A percentile compares a stretch with the other conserved stretches of the same genome.
These are phyloP conservation scores for Oreohelix idahoensis DNA, from an alignment of 1,140 invertebrate species.

Conservation along the genomic window DNA sequence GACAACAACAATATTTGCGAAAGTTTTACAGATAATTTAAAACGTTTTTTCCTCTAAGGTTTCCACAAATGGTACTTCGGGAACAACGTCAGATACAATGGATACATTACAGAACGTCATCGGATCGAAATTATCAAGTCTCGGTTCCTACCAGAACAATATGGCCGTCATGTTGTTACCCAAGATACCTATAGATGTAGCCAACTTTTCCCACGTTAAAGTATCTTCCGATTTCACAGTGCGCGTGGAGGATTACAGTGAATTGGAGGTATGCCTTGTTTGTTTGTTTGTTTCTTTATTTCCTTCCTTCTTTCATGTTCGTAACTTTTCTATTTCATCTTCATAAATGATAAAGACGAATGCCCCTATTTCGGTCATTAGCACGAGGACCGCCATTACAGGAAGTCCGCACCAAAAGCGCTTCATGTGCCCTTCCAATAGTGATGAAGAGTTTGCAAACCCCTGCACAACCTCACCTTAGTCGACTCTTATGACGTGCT, in stretches of 20 bases:
- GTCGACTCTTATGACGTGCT: too few species aligned
- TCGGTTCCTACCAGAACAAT: slow-evolving; percentile 33
- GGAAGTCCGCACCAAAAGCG: too few species aligned
- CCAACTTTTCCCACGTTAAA: not conserved
- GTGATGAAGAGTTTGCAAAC: too few species aligned
- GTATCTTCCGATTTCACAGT: slow-evolving; percentile 17
- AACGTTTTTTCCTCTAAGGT: slow-evolving; percentile 11
- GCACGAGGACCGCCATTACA: too few species aligned
- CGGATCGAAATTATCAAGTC: not conserved
- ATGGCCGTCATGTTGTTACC: not conserved
- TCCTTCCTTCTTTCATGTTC: not conserved
- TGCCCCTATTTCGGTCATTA: too few species aligned
- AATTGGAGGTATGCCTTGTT: slow-evolving; percentile 28
- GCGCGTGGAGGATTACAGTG: slow-evolving; percentile 32
- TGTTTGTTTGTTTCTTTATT: not conserved
- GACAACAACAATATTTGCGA: too few species aligned
- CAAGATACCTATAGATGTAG: not conserved
- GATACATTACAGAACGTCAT: not conserved
- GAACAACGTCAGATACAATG: not conserved
- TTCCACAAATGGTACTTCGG: not conserved
- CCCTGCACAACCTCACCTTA: too few species aligned
- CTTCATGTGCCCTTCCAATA: too few species aligned
- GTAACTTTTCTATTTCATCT: not conserved
- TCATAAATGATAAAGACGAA: too few species aligned
- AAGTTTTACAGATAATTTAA: too few species aligned